Conservation (phyloP, 2,113 vertebrate genomes). For the Corydoras maculifer region DNA sequence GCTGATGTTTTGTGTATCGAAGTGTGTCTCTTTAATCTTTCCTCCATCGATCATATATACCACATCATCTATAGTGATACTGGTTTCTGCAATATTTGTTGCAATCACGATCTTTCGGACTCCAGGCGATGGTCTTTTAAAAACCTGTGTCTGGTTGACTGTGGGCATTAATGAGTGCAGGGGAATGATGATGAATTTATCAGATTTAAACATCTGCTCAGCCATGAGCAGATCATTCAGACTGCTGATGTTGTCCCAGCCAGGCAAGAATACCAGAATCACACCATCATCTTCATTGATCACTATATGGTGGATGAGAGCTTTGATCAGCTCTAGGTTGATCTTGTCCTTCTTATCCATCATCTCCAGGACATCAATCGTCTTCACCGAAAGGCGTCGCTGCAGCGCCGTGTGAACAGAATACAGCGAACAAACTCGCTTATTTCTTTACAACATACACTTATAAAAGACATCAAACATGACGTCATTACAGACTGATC, state of each 20-base stretch:
- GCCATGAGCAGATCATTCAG: slow-evolving; percentile 86
- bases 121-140: slow-evolving; percentile 88
- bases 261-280: slow-evolving; percentile 92
- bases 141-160: slow-evolving; percentile 95
- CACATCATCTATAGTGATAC: slow-evolving; percentile 96
- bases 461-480: too few species aligned
- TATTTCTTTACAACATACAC: too few species aligned
- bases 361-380: slow-evolving; percentile 74
- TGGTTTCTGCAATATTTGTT: slow-evolving; percentile 98
- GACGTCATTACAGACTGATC: too few species aligned
- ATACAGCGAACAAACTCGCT: too few species aligned
- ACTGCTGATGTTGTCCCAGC: slow-evolving; percentile 95
- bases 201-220: slow-evolving; percentile 93
- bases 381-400: slow-evolving; percentile 38
- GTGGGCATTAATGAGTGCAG: slow-evolving; percentile 97
- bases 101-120: slow-evolving; percentile 97
- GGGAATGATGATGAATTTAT: slow-evolving; percentile 91
- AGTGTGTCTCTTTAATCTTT: slow-evolving; percentile 96
- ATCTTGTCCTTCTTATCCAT: slow-evolving; percentile 87
- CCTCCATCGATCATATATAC: slow-evolving; percentile 95
- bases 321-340: slow-evolving; percentile 82
- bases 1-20: slow-evolving; percentile 95
- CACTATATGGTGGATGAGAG: slow-evolving; percentile 88
- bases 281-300: slow-evolving; percentile 84
- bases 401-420: too few species aligned